These are phyloP conservation scores for Pseudorhombus dupliciocellatus DNA, from an alignment of 2,113 vertebrate genomes.

Conservation along the genomic window DNA sequence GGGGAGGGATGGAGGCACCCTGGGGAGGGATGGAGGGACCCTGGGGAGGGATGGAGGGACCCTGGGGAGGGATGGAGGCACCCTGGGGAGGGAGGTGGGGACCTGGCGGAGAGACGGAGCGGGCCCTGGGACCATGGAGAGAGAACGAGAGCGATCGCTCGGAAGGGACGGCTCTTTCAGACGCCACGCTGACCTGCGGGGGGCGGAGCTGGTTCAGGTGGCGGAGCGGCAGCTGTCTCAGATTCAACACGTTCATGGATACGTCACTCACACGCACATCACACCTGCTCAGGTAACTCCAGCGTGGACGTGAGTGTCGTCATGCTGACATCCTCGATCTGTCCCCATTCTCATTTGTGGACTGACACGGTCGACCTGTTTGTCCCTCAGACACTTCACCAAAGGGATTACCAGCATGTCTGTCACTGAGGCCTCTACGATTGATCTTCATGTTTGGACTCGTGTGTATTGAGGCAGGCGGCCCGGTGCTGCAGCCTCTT, in stretches of 20 bases:
- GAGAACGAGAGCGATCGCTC: slow-evolving; percentile 53
- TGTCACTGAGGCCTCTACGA: neutral
- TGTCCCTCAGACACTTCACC: neutral
- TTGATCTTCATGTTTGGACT: neutral
- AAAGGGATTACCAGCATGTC: neutral
- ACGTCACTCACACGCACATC: slow-evolving; percentile 92
- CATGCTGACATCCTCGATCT: slow-evolving; percentile 1
- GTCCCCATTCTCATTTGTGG: neutral
- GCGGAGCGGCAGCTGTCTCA: slow-evolving; percentile 94
- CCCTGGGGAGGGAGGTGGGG: neutral
- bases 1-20: neutral
- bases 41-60: neutral
- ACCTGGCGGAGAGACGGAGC: slow-evolving; percentile 33
- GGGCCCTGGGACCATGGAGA: slow-evolving; percentile 26
- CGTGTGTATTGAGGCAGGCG: no score
- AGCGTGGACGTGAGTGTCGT: neutral
- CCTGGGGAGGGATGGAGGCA: neutral
- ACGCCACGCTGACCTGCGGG: slow-evolving; percentile 79
- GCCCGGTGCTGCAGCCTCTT: neutral
- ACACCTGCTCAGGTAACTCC: slow-evolving; percentile 73
- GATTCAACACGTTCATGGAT: slow-evolving; percentile 94
- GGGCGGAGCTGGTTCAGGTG: slow-evolving; percentile 92
- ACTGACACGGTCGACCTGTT: slow-evolving; percentile 8
- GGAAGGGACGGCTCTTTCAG: slow-evolving; percentile 63
- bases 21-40: no score